phyloP scores from a whole-genome alignment of 1,140 invertebrate species.

The Cydia pomonella region DNA sequence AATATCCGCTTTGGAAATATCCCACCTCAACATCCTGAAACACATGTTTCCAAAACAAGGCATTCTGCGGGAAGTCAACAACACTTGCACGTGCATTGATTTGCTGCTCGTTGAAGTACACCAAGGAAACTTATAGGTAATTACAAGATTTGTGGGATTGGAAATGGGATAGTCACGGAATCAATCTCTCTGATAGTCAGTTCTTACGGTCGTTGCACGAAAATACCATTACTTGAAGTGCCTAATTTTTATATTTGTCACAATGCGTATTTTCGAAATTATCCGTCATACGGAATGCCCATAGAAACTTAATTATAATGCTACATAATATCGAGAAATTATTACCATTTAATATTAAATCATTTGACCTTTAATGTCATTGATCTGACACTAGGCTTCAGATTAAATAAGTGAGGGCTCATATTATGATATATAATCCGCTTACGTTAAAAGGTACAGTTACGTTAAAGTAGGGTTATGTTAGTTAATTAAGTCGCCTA shows the following conservation, averaged over 20 bases:
- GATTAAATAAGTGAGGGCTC: constrained; percentile 6
- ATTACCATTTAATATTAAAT: background rate
- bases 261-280: too few species aligned
- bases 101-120: background rate
- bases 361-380: background rate
- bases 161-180: too few species aligned
- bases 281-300: too few species aligned
- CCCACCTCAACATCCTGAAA: constrained; percentile 3
- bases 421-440: background rate
- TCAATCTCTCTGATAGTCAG: too few species aligned
- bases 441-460: constrained; percentile 3
- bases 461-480: background rate
- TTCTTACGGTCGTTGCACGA: too few species aligned
- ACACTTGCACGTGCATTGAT: background rate
- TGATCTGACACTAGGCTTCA: background rate
- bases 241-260: too few species aligned
- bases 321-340: background rate
- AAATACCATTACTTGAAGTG: too few species aligned
- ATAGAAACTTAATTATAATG: background rate
- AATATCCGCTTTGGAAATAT: constrained; percentile 28
- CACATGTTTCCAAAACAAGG: constrained; percentile 18
- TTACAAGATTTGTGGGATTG: too few species aligned
- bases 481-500: background rate
- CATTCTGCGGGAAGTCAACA: constrained; percentile 22
- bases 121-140: too few species aligned